Conservation (phyloP, 2,797 vertebrate species). For the Neosilurus hyrtlii region DNA sequence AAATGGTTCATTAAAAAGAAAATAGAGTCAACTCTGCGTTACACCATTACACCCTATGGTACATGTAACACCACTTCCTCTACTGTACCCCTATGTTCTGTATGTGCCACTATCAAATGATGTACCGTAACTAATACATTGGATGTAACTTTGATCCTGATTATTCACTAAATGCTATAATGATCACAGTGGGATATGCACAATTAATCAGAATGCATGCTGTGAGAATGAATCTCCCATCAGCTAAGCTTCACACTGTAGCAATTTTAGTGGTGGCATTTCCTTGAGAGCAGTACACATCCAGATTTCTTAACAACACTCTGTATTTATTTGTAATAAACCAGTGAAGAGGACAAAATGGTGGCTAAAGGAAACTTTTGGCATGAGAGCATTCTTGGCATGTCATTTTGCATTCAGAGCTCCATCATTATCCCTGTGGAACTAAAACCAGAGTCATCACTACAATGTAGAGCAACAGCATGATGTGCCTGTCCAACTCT, state of each 20-base stretch:
- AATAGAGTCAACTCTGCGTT: neutral
- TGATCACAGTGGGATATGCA: conserved; percentile 14
- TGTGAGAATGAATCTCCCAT: conserved; percentile 2
- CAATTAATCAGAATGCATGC: conserved; percentile 18
- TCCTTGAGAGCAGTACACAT: neutral
- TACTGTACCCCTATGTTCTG: neutral
- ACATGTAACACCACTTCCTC: neutral
- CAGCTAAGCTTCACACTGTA: conserved; percentile 5
- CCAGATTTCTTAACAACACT: conserved; percentile 10
- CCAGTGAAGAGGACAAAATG: conserved; percentile 38
- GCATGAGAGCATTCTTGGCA: conserved; percentile 31
- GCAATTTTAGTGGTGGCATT: neutral
- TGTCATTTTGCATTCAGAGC: conserved; percentile 21
- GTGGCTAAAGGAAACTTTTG: conserved; percentile 39
- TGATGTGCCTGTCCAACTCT: conserved; percentile 34
- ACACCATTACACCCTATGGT: neutral
- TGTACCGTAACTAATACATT: neutral
- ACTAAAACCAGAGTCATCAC: conserved; percentile 25
- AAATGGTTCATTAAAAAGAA: neutral
- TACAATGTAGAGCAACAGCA: conserved; percentile 30
- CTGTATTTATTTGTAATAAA: conserved; percentile 25
- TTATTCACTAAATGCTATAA: conserved; percentile 11
- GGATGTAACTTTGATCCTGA: conserved; percentile 18
- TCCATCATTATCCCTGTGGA: conserved; percentile 36
- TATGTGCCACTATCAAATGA: neutral